phyloP scores from a whole-genome alignment of 2,888 invertebrate genomes.

The Thereva unica region DNA sequence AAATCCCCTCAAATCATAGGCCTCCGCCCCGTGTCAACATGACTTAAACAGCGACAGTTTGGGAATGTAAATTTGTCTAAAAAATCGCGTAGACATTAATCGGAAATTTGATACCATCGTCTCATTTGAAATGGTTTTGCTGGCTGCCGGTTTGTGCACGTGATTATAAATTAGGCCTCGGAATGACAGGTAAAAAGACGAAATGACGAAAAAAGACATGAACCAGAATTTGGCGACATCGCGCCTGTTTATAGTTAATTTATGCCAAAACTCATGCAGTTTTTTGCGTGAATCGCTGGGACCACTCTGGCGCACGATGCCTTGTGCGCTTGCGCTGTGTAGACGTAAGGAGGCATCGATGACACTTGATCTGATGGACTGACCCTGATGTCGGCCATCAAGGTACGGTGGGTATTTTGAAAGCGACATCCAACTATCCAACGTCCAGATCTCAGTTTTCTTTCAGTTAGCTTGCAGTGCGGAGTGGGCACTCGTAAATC shows the following conservation, averaged over 20 bases:
- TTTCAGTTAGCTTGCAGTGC: neutral
- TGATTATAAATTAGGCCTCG: conserved; percentile 11
- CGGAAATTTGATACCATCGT: conserved; percentile 28
- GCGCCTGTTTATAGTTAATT: too few species aligned
- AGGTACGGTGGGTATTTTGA: neutral
- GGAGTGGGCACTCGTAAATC: conserved; percentile 34
- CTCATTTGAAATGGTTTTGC: conserved; percentile 8
- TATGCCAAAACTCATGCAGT: too few species aligned
- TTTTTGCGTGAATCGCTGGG: too few species aligned
- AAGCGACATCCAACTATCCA: too few species aligned
- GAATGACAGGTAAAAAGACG: too few species aligned
- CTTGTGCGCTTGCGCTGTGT: neutral
- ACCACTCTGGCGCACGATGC: neutral
- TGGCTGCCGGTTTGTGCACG: neutral
- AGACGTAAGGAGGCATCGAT: conserved; percentile 14
- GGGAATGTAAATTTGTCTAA: conserved; percentile 17
- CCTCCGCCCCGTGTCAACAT: too few species aligned
- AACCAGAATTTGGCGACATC: too few species aligned
- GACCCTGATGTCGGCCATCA: conserved; percentile 34
- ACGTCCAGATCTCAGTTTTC: too few species aligned
- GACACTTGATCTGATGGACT: conserved; percentile 32
- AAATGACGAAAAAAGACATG: too few species aligned
- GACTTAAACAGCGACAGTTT: neutral
- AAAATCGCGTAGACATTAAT: conserved; percentile 27
- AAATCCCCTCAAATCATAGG: too few species aligned